phyloP scores from a whole-genome alignment of 2,113 vertebrate species.

The Ophiodon elongatus region DNA sequence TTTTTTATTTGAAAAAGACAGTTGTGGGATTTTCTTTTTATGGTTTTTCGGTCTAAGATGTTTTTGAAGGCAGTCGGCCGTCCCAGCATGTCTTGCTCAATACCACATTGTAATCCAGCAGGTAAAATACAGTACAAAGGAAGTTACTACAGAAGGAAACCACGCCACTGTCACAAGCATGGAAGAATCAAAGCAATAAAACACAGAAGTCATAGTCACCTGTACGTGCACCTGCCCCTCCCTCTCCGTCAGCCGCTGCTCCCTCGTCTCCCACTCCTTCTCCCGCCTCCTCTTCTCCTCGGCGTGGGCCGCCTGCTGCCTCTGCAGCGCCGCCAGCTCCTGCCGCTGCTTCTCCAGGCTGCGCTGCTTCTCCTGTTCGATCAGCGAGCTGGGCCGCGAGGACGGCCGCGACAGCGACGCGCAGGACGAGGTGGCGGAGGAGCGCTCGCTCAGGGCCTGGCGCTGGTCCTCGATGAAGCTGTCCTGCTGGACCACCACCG shows the following conservation, averaged over 20 bases:
- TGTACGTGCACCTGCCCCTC: constrained; percentile 82
- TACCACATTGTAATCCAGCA: not conserved
- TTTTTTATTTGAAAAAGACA: constrained; percentile 3
- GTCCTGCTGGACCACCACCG: constrained; percentile 95
- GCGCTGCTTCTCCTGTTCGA: constrained; percentile 98
- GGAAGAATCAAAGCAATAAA: not conserved
- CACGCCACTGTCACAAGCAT: not conserved
- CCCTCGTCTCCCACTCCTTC: constrained; percentile 89
- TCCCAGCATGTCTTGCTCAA: not conserved
- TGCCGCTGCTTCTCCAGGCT: constrained; percentile 96
- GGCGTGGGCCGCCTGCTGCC: constrained; percentile 90
- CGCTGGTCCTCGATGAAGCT: constrained; percentile 96
- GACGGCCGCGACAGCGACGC: constrained; percentile 72
- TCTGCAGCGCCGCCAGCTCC: constrained; percentile 92
- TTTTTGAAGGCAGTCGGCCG: not conserved
- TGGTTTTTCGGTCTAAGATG: not conserved
- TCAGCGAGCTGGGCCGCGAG: constrained; percentile 88
- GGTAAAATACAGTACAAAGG: not conserved
- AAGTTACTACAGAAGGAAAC: constrained; percentile 1
- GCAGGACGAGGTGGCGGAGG: constrained; percentile 69
- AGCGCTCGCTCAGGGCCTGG: constrained; percentile 87
- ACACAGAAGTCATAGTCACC: constrained; percentile 49
- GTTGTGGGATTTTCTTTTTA: not conserved
- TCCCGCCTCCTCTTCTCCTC: constrained; percentile 89
- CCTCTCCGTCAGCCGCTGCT: constrained; percentile 85